Evolutionary conservation across 2,797 vertebrate genomes (phyloP).

Genomic region (Syngnathus acus): DNA sequence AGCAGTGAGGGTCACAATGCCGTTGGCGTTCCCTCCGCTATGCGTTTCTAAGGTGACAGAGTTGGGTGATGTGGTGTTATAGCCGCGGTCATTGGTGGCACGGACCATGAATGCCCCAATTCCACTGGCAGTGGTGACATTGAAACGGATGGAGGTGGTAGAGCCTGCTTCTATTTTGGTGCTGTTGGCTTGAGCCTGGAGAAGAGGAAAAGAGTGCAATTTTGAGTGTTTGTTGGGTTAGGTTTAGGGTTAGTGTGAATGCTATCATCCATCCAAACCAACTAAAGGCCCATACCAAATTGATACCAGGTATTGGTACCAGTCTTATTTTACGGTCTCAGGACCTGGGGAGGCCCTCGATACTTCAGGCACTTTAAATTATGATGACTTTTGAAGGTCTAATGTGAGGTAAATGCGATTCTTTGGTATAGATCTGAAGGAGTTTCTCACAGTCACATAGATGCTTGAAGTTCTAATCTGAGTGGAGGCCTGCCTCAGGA

Average conservation of each 20-base stretch:
- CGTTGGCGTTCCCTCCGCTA: constrained; percentile 27
- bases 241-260: neutral
- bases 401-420: neutral
- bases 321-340: too few relatives aligned
- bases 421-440: neutral
- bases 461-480: constrained; percentile 47
- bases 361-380: too few relatives aligned
- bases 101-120: constrained; percentile 32
- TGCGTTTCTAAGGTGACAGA: constrained; percentile 14
- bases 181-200: constrained; percentile 32
- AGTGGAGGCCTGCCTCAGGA: constrained; percentile 62
- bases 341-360: too few relatives aligned
- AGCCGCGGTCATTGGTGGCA: constrained; percentile 49
- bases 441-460: constrained; percentile 52
- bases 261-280: neutral
- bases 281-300: too few relatives aligned
- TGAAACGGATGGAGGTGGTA: constrained; percentile 48
- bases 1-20: constrained; percentile 30
- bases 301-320: too few relatives aligned
- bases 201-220: neutral
- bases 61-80: constrained; percentile 7
- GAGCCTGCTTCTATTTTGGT: constrained; percentile 47
- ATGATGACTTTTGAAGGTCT: too few relatives aligned
- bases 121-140: constrained; percentile 15
- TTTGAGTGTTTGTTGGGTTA: neutral